These are phyloP conservation scores for Cyanoliseus patagonus DNA, from an alignment of 2,113 vertebrate species.

Conservation along the genomic window DNA sequence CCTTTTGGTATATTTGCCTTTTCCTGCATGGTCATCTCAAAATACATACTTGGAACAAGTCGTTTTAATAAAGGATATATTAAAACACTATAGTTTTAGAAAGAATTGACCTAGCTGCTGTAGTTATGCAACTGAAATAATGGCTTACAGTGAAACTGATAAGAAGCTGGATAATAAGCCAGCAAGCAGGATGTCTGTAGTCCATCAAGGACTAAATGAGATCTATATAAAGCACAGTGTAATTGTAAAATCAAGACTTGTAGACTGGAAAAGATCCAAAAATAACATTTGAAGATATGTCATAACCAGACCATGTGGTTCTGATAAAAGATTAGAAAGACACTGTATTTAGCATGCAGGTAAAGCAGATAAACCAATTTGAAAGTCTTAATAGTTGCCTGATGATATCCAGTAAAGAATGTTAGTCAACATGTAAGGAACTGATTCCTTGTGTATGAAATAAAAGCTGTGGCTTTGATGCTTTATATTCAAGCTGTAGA, in stretches of 20 bases:
- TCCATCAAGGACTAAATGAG: slow-evolving; percentile 42
- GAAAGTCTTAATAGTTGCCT: neutral
- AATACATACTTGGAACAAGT: neutral
- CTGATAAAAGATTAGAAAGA: neutral
- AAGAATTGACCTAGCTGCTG: neutral
- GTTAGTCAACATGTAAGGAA: neutral
- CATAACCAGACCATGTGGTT: slow-evolving; percentile 1
- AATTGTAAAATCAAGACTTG: neutral
- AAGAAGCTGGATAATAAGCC: slow-evolving; percentile 16
- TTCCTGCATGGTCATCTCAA: neutral
- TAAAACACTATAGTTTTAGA: neutral
- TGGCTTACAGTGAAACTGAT: neutral
- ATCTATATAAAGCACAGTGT: slow-evolving; percentile 47
- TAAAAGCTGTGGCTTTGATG: neutral
- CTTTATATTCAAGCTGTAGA: neutral
- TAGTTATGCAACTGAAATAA: neutral
- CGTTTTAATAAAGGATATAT: neutral
- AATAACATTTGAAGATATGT: slow-evolving; percentile 27
- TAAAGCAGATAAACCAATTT: neutral
- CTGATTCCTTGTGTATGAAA: neutral
- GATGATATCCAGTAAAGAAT: neutral
- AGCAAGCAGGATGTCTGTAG: slow-evolving; percentile 56
- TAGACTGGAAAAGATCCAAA: slow-evolving; percentile 21
- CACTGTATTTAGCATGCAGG: neutral
- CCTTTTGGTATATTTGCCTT: neutral